Percentiles rank a stretch among this genome's conserved stretches.
phyloP scores from a whole-genome alignment of 2,888 invertebrate species.

The Nomada ruficornis region DNA sequence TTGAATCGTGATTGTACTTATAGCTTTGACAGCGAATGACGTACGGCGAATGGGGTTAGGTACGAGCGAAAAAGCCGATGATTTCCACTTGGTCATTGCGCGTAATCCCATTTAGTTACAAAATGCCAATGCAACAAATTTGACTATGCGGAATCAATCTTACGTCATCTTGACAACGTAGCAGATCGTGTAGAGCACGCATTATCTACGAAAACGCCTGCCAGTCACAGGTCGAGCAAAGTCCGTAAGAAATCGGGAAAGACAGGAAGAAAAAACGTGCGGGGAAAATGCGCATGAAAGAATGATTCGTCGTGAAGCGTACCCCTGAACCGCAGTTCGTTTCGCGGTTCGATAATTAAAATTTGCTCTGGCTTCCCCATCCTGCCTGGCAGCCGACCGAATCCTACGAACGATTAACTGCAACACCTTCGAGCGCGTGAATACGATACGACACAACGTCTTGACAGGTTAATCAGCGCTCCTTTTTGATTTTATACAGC shows the following conservation, averaged over 20 bases:
- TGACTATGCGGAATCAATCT: slow-evolving; percentile 52
- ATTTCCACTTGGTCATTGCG: slow-evolving; percentile 28
- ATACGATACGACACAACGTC: slow-evolving; percentile 54
- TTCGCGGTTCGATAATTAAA: slow-evolving; percentile 94
- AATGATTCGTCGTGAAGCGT: slow-evolving; percentile 83
- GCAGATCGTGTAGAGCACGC: slow-evolving; percentile 64
- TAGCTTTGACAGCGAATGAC: slow-evolving; percentile 69
- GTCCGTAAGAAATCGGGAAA: neutral
- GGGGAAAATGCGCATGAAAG: slow-evolving; percentile 28
- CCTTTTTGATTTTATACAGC: slow-evolving; percentile 58
- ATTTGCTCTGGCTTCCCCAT: slow-evolving; percentile 91
- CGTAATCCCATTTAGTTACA: slow-evolving; percentile 31
- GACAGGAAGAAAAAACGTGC: slow-evolving; percentile 16
- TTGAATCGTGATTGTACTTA: slow-evolving; percentile 56
- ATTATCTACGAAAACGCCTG: slow-evolving; percentile 40
- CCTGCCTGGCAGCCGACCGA: slow-evolving; percentile 75
- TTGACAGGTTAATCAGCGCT: slow-evolving; percentile 67
- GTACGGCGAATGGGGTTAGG: slow-evolving; percentile 68
- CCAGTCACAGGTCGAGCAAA: slow-evolving; percentile 37
- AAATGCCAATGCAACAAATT: slow-evolving; percentile 41
- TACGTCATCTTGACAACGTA: slow-evolving; percentile 74
- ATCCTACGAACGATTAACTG: slow-evolving; percentile 55
- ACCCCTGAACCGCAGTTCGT: slow-evolving; percentile 96
- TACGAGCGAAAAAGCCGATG: slow-evolving; percentile 40
- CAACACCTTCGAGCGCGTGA: slow-evolving; percentile 52